Base-by-base conservation (phyloP, 2,797 vertebrate genomes). In the Lepus oiostolus region DNA sequence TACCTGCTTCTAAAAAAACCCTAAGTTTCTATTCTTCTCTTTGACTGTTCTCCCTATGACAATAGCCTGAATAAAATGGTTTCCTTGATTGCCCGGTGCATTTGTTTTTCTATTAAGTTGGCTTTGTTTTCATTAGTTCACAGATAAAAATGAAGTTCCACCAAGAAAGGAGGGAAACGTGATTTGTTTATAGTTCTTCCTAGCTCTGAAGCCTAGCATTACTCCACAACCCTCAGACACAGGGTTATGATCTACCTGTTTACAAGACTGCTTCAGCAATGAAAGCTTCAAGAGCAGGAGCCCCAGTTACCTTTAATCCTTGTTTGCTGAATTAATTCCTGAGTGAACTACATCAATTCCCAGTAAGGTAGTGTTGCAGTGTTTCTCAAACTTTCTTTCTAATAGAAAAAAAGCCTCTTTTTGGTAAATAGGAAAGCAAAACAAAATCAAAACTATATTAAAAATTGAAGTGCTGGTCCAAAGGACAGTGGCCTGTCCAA, bases 41-140 rank as follows among this genome's bases (percentile, higher is more conserved):
- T 82, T 76, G 17, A 60, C 1, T 4, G 76, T 85, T 91, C 14
- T 93, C 76, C 35, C 26, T 80, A n/a, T 74, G 24, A 17, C 50
- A 70, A 38, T 77, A 83, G n/a, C 52, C 32, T 95, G n/a, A 93
- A 65, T 90, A 94, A 94, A 88, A 88, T 47, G 13, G 82, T 54
- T 52, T 54, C 5, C 47, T 85, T 89, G 86, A 75, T 50, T 94
- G 17, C 2, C 32, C 1, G 11, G 4, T 84, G 24, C 32, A 87
- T 54, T 75, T 75, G 87, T 89, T 54, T 90, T 85, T 89, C 58
- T 67, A 24, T 96, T 32, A 92, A 52, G 35, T 75, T 93, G 35
- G 12, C 47, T 90, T 84, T 90, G 28, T 90, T 90, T 65, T 67
- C 32, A 65, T 67, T 42, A 86, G 50, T 82, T 91, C 93, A 79